Evolutionary conservation across 2,797 vertebrate genomes (phyloP).

Genomic region (Eulemur mongoz): DNA sequence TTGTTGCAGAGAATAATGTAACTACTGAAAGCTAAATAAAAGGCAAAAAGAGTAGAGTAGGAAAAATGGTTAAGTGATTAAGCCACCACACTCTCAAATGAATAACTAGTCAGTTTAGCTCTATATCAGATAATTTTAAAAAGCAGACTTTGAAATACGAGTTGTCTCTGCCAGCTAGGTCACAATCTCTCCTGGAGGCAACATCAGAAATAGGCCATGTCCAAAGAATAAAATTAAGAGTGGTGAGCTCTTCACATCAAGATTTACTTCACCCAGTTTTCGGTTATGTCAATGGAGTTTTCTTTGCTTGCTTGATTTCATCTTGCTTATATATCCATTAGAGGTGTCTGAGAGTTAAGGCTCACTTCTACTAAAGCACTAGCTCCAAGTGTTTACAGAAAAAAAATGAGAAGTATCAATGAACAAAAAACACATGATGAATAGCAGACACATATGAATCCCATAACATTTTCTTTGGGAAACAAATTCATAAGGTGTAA

Average conservation of each 20-base stretch:
- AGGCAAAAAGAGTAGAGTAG: not conserved
- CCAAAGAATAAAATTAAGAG: constrained; percentile 43
- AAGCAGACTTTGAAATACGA: constrained; percentile 7
- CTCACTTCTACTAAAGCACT: not conserved
- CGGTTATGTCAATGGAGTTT: not conserved
- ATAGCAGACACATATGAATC: not conserved
- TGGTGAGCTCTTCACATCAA: not conserved
- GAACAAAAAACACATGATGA: constrained; percentile 19
- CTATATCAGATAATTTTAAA: constrained; percentile 25
- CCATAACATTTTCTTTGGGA: not conserved
- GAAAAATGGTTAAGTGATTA: not conserved
- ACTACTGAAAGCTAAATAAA: constrained; percentile 26
- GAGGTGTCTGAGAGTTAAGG: not conserved
- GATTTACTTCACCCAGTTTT: not conserved
- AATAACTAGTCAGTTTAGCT: not conserved
- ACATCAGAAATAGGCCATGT: constrained; percentile 1
- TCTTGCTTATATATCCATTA: not conserved
- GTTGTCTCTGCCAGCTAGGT: constrained; percentile 20
- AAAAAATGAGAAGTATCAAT: constrained; percentile 19
- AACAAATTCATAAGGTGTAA: not conserved
- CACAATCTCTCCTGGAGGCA: constrained; percentile 37
- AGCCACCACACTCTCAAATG: not conserved
- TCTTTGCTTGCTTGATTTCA: constrained; percentile 20
- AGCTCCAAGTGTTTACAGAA: not conserved
- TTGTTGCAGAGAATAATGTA: constrained; percentile 20